These are phyloP conservation scores for Cosmopolites sordidus DNA, from an alignment of 2,888 invertebrate genomes.

Conservation along the genomic window DNA sequence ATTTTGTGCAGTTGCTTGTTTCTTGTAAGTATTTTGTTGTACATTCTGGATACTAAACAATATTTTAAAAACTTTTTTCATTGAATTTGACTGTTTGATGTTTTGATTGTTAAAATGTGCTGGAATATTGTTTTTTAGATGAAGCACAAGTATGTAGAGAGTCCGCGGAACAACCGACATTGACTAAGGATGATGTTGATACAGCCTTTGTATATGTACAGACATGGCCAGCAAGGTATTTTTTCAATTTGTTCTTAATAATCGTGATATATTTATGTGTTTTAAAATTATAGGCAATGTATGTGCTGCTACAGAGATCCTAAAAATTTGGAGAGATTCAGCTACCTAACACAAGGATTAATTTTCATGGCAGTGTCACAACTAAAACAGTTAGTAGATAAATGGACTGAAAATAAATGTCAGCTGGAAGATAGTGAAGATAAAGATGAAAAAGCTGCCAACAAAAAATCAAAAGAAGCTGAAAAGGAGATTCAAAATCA, in stretches of 20 bases:
- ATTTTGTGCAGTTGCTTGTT: conserved; percentile 87
- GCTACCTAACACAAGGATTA: conserved; percentile 82
- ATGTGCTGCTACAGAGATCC: conserved; percentile 92
- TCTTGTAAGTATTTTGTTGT: conserved; percentile 60
- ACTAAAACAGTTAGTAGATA: conserved; percentile 62
- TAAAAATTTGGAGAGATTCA: conserved; percentile 89
- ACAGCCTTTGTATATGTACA: conserved; percentile 79
- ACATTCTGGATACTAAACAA: not conserved
- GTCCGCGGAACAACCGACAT: conserved; percentile 68
- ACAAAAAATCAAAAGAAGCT: conserved; percentile 28
- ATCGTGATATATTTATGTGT: not conserved
- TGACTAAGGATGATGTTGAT: conserved; percentile 77
- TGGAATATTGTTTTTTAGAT: conserved; percentile 52
- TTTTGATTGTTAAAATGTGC: conserved; percentile 1
- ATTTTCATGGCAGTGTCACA: conserved; percentile 79
- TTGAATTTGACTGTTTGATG: no score
- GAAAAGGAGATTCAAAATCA: conserved; percentile 43
- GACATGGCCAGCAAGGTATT: conserved; percentile 83
- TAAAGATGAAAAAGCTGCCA: conserved; percentile 10
- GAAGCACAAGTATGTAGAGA: conserved; percentile 75
- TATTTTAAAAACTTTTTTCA: no score
- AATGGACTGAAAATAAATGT: conserved; percentile 29
- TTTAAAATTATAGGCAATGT: conserved; percentile 72
- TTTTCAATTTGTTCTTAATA: conserved; percentile 4
- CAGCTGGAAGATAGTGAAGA: conserved; percentile 4